A percentile compares a stretch with the other conserved stretches of the same genome.
Conservation (phyloP, 2,113 vertebrate genomes). For the Elachura formosa region DNA sequence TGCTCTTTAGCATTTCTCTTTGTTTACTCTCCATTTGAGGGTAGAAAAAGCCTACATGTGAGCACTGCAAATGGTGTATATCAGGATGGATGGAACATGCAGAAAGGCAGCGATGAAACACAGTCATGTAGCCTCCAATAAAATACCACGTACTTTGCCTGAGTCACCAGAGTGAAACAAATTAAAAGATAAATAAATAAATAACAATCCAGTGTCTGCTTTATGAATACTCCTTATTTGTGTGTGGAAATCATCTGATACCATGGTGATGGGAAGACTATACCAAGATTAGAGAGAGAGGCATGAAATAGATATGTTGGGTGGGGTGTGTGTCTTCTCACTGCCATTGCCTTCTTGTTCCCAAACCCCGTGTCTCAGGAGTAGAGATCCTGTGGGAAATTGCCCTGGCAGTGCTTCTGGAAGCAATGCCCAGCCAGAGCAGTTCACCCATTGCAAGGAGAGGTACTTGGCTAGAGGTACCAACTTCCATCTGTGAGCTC, state of each 20-base stretch:
- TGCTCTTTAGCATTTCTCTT: slow-evolving; percentile 10
- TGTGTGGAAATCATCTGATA: background rate
- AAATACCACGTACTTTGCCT: background rate
- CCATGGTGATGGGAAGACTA: slow-evolving; percentile 24
- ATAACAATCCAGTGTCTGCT: background rate
- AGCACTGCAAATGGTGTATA: slow-evolving; percentile 13
- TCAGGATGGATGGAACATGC: background rate
- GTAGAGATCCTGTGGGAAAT: background rate
- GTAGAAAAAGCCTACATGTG: background rate
- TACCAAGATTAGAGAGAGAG: background rate
- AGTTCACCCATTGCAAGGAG: background rate
- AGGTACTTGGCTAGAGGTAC: background rate
- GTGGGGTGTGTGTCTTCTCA: background rate
- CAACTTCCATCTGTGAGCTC: background rate
- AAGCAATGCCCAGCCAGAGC: background rate
- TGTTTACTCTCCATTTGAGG: slow-evolving; percentile 35
- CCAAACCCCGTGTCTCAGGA: background rate
- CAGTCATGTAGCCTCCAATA: background rate
- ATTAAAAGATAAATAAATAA: background rate
- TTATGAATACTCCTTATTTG: background rate
- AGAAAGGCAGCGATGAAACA: background rate
- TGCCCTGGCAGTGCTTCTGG: background rate
- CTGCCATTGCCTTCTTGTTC: background rate
- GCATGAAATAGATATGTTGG: background rate
- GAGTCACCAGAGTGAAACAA: background rate